Conservation (phyloP, 2,888 invertebrate genomes). For the Rotaria macrura region DNA sequence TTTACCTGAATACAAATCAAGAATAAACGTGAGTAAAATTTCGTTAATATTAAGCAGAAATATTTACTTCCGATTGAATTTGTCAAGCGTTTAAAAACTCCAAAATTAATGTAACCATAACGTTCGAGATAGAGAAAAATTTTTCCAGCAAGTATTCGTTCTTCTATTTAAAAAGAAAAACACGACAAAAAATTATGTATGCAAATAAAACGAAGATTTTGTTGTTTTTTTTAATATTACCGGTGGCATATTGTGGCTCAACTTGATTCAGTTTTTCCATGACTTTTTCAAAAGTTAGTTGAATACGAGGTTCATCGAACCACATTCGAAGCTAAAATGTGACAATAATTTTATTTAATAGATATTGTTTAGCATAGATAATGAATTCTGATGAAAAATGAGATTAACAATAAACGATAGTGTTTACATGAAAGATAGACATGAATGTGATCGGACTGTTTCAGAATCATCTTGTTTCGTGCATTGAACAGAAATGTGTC, state of each 20-base stretch:
- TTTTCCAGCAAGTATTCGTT: conserved; percentile 2
- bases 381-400: too few species aligned
- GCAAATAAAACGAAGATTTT: too few species aligned
- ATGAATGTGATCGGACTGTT: too few species aligned
- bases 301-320: conserved; percentile 85
- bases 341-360: too few species aligned
- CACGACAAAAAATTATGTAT: background rate
- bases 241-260: conserved; percentile 11
- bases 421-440: too few species aligned
- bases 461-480: too few species aligned
- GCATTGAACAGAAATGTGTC: too few species aligned
- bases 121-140: conserved; percentile 65
- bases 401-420: too few species aligned
- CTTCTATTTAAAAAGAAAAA: background rate
- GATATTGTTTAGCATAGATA: too few species aligned
- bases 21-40: background rate
- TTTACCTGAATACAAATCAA: conserved; percentile 41
- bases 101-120: conserved; percentile 93
- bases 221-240: too few species aligned
- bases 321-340: conserved; percentile 66
- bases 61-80: background rate
- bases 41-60: too few species aligned
- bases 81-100: conserved; percentile 73
- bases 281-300: conserved; percentile 68
- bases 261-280: conserved; percentile 22